A percentile compares a stretch with the other conserved stretches of the same genome.
Conservation (phyloP, 2,888 invertebrate species). For the Ferrisia virgata region DNA sequence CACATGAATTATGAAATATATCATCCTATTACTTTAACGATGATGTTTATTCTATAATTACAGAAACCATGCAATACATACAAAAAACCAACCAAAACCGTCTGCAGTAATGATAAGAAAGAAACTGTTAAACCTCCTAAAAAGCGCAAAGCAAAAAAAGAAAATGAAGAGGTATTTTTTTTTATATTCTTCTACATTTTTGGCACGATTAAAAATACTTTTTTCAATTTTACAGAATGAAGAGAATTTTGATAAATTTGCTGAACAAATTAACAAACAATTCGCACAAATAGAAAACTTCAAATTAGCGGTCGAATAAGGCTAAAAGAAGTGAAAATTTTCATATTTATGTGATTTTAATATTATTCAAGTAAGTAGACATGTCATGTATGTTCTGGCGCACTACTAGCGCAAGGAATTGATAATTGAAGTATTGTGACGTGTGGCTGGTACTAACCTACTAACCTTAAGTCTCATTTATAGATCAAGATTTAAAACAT, state of each 20-base stretch:
- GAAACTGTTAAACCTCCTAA: neutral
- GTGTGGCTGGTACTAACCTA: too few relatives aligned
- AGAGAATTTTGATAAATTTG: neutral
- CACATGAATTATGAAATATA: too few relatives aligned
- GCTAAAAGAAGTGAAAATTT: neutral
- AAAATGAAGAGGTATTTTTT: neutral
- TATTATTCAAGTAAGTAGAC: neutral
- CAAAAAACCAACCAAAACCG: neutral
- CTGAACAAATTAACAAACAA: neutral
- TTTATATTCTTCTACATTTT: neutral
- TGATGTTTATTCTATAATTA: too few relatives aligned
- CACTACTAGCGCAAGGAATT: too few relatives aligned
- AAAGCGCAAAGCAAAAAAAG: neutral
- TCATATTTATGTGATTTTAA: neutral
- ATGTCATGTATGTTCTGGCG: too few relatives aligned
- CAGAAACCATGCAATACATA: neutral
- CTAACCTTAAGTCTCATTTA: too few relatives aligned
- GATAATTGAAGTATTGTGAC: too few relatives aligned
- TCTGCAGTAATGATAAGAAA: neutral
- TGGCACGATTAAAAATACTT: neutral
- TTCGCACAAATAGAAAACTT: neutral
- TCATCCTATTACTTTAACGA: too few relatives aligned
- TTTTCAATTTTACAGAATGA: neutral
- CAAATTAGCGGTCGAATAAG: neutral
- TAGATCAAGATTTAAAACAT: too few relatives aligned